phyloP scores from a whole-genome alignment of 2,797 vertebrate genomes.

The Hemitrygon akajei region DNA sequence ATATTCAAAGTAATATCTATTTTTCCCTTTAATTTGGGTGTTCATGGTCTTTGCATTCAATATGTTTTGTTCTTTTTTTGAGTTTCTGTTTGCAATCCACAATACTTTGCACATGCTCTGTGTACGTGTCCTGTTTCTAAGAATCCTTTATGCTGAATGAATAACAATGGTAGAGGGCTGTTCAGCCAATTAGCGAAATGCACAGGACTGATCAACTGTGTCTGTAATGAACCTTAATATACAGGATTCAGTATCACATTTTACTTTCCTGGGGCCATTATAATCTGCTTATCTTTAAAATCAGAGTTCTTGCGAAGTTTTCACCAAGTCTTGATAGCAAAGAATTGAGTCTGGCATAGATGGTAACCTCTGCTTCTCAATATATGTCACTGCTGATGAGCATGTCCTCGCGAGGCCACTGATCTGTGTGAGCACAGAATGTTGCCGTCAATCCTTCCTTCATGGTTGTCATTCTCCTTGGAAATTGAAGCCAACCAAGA shows the following conservation, averaged over 20 bases:
- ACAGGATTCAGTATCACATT: neutral
- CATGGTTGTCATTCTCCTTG: slow-evolving; percentile 31
- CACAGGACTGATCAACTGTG: slow-evolving; percentile 5
- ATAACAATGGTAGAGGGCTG: neutral
- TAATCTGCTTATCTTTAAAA: neutral
- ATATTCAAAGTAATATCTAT: neutral
- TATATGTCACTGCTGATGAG: slow-evolving; percentile 10
- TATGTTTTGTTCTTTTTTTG: neutral
- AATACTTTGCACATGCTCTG: neutral
- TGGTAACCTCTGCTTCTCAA: neutral
- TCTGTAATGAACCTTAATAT: neutral
- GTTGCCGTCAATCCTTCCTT: slow-evolving; percentile 1
- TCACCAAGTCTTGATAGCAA: neutral
- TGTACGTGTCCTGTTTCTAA: neutral
- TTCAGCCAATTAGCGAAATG: slow-evolving; percentile 12
- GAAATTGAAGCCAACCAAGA: slow-evolving; percentile 23
- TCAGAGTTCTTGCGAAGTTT: neutral
- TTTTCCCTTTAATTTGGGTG: neutral
- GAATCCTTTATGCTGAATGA: neutral
- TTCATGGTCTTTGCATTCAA: neutral
- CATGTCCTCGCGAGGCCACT: slow-evolving; percentile 10
- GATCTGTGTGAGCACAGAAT: neutral
- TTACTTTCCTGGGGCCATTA: neutral
- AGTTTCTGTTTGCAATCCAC: neutral
- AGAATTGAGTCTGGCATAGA: neutral